Base-by-base conservation (phyloP, 2,797 vertebrate genomes). In the Coreius guichenoti region DNA sequence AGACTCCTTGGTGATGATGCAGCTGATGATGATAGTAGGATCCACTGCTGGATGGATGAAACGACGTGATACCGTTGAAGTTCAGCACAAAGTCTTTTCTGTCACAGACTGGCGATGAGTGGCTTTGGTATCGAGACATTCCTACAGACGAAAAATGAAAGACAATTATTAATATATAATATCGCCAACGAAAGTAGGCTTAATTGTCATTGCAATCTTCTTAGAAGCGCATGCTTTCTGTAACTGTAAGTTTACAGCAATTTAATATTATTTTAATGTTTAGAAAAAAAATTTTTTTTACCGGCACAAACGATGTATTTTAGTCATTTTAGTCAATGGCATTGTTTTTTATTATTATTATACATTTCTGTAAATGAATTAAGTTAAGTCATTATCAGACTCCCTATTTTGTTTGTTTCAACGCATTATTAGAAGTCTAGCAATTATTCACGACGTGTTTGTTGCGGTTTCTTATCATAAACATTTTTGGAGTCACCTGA, bases 11-110 rank as follows among this genome's bases (percentile, higher is more conserved):
- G 73, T 96, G 95, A 31, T 97, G 95, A n/a, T 97, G 96, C 12
- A 90, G 86, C 63, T 90, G 92, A 29, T 92, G 92, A 3, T 92
- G 94, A 31, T 98, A 98, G 77, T 98, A 98, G 0, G 97, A 96
- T 84, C 97, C 96, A 29, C 96, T 93, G 81, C 93, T 94, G 1
- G 95, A 96, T 0, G 98, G 96, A 82, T 98, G 97, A 86, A 99
- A 96, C n/a, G 97, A 97, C 19, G 98, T 97, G 92, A 98, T 96
- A 80, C 98, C 96, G 5, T 98, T 99, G 83, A 99, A 96, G 93
- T 98, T 98, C 91, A 99, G 95, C 90, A 99, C 96, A 89, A 98
- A 97, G 92, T 99, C 98, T 91, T 99, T 99, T 91, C 97, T 93
- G 95, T 98, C 98, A 61, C 97, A 97, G 92, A 96, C 96, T 4